Base-by-base conservation (phyloP, 2,888 invertebrate genomes). In the Anarsia innoxiella region DNA sequence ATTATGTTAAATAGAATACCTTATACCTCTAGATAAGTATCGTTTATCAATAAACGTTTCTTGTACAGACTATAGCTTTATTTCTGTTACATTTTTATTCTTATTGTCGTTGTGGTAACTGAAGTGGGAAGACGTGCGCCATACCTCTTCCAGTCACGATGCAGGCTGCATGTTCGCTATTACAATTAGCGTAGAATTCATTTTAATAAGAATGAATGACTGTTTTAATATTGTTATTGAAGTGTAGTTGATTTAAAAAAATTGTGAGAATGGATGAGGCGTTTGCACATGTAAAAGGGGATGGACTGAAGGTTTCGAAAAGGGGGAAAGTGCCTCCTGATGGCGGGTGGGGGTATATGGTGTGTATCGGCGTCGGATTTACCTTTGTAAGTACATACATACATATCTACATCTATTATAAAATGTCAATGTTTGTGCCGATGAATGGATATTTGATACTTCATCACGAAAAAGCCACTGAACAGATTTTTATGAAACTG, bases 291-390 rank as follows among this genome's bases (percentile, higher is more conserved):
- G 53, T 74, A 1, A 69, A 75, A 34, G 63, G 57, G 3, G 46
- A 43, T 31, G 53, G 50, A 43, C 43, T 28, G 6, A 56, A 40
- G 23, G 44, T 51, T 14, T 40, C 42, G 12, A 71, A 65, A 37
- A 72, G 63, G 41, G 59, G 72, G 3, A 32, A 63, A 35, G 42
- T 69, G 0, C 67, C 91, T 1, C 92, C 93, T 0, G 92, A 93
- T 51, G 93, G 94, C 2, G 93, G 93, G 0, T 94, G 93, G 92
- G 94, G 93, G 0, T 93, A 92, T 66, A 71, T 92, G 34, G 88
- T 94, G 9, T 90, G 91, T 23, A 55, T 92, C 6, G 92, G 92
- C 12, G 89, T 93, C 57, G 89, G 91, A 48, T 67, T 93, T 42
- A 89, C 91, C 26, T 91, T 91, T 63, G 93, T 93, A 82, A 91